Conservation (phyloP, 2,888 invertebrate genomes). For the Empis stercorea region DNA sequence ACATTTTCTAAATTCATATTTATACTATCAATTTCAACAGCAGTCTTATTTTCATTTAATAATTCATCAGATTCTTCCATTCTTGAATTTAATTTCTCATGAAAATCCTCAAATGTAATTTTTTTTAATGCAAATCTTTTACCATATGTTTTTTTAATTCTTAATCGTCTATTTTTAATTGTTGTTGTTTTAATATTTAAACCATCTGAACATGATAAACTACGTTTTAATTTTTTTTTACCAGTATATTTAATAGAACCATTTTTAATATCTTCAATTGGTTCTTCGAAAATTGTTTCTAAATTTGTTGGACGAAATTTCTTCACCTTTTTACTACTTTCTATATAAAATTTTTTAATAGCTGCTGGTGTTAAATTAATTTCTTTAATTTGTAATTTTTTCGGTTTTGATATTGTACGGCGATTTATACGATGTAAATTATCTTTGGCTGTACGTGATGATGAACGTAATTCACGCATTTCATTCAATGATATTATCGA, state of each 20-base stretch:
- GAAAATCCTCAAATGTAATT: conserved; percentile 27
- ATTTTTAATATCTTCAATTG: conserved; percentile 14
- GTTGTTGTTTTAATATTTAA: conserved; percentile 24
- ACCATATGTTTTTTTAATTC: conserved; percentile 29
- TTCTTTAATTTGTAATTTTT: background rate
- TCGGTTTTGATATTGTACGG: background rate
- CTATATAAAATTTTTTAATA: conserved; percentile 26
- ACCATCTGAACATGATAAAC: conserved; percentile 27
- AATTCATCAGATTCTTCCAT: conserved; percentile 15
- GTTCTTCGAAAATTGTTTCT: conserved; percentile 31
- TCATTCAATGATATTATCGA: too few relatives aligned
- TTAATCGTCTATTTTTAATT: conserved; percentile 26
- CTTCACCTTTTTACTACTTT: conserved; percentile 20
- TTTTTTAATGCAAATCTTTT: conserved; percentile 24
- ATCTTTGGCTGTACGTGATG: background rate
- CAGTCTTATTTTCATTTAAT: too few relatives aligned
- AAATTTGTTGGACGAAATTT: conserved; percentile 27
- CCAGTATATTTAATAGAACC: conserved; percentile 22
- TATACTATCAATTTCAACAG: too few relatives aligned
- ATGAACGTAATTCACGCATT: too few relatives aligned
- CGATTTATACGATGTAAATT: background rate
- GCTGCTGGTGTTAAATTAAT: conserved; percentile 11
- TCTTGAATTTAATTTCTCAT: conserved; percentile 26
- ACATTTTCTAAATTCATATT: too few relatives aligned
- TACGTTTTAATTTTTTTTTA: conserved; percentile 23